Evolutionary conservation across 2,113 vertebrate genomes (phyloP).

Genomic region (Paracanthobrama guichenoti): DNA sequence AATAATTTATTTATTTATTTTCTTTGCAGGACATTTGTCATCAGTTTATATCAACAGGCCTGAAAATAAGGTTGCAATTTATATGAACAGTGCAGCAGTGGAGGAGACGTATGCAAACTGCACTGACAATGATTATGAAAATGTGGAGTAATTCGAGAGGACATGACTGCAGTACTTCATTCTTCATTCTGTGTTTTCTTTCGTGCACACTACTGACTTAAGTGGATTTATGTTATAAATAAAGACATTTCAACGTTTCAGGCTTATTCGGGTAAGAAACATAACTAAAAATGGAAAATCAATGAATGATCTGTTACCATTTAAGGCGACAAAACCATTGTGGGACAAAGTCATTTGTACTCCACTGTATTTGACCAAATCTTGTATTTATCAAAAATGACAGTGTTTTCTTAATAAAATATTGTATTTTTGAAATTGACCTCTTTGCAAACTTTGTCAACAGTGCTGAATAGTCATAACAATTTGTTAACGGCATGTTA

Average conservation of each 20-base stretch:
- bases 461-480: background rate
- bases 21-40: background rate
- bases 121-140: constrained; percentile 18
- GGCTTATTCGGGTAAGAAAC: background rate
- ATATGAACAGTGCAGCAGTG: background rate
- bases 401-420: background rate
- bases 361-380: background rate
- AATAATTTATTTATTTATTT: background rate
- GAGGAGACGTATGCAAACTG: constrained; percentile 17
- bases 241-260: background rate
- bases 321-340: background rate
- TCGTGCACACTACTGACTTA: background rate
- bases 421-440: background rate
- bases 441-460: background rate
- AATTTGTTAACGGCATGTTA: background rate
- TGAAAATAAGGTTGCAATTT: constrained; percentile 25
- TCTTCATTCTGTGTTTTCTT: background rate
- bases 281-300: background rate
- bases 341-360: background rate
- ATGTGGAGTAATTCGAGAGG: background rate
- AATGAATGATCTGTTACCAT: background rate
- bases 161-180: background rate
- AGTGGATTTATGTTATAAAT: background rate
- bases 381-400: background rate
- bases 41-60: background rate